Conservation (phyloP, 2,113 vertebrate genomes). For the Craseonycteris thonglongyai region DNA sequence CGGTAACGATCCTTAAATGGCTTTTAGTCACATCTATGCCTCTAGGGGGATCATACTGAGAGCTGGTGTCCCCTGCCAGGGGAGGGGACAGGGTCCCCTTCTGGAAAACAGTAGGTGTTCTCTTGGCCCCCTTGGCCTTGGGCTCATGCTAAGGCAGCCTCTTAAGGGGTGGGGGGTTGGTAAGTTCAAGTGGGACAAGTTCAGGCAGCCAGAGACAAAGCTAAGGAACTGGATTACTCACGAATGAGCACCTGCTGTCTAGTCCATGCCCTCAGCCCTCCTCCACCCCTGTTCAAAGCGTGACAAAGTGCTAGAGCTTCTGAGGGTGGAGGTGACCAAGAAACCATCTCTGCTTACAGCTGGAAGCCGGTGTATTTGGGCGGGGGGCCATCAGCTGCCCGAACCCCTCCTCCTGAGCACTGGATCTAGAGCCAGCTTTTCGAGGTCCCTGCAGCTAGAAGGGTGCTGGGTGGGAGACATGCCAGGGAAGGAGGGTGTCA, state of each 20-base stretch:
- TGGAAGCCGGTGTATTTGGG: not conserved
- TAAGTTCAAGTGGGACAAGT: not conserved
- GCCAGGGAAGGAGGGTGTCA: accelerated
- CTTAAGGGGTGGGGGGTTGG: not conserved
- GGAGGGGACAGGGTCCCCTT: not conserved
- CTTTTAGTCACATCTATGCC: not conserved
- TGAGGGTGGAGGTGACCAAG: not conserved
- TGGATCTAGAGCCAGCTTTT: not conserved
- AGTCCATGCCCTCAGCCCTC: not conserved
- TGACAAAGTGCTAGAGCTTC: not conserved
- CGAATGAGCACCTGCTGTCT: accelerated
- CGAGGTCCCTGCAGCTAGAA: not conserved
- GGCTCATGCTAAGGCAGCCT: not conserved
- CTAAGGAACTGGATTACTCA: not conserved
- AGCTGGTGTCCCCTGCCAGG: not conserved
- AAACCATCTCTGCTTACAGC: not conserved
- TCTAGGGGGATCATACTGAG: accelerated
- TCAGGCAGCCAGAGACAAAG: not conserved
- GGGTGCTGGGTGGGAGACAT: not conserved
- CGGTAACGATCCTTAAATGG: accelerated
- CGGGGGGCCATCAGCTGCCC: too few relatives aligned
- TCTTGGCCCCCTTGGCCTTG: not conserved
- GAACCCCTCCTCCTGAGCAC: not conserved
- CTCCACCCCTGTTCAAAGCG: not conserved
- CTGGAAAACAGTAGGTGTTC: not conserved